These are phyloP conservation scores for Baronia brevicornis DNA, from an alignment of 2,888 invertebrate genomes.

Conservation along the genomic window DNA sequence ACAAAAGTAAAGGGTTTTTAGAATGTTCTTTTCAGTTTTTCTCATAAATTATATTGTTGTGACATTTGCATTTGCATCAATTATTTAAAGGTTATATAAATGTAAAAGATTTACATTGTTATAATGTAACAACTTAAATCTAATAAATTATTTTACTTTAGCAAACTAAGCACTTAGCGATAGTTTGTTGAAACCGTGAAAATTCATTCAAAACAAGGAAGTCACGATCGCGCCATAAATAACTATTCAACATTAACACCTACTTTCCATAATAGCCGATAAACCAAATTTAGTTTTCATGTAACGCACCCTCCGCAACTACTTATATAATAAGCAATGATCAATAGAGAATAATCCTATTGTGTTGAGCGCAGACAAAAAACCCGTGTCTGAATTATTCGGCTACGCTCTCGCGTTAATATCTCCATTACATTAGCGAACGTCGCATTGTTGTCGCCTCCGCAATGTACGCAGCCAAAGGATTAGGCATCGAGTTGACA, in stretches of 20 bases:
- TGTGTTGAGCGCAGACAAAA: constrained; percentile 67
- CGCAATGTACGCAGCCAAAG: constrained; percentile 37
- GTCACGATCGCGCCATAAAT: constrained; percentile 70
- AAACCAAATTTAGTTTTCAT: constrained; percentile 76
- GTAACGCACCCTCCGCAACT: constrained; percentile 68
- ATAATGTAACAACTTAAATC: too few relatives aligned
- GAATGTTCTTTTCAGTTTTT: too few relatives aligned
- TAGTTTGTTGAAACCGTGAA: constrained; percentile 31
- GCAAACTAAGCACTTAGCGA: constrained; percentile 11
- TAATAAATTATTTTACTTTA: too few relatives aligned
- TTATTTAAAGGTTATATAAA: too few relatives aligned
- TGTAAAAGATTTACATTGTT: too few relatives aligned
- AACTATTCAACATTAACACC: constrained; percentile 69
- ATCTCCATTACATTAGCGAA: constrained; percentile 70
- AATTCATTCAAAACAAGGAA: constrained; percentile 47
- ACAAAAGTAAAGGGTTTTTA: too few relatives aligned
- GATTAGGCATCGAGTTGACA: constrained; percentile 66
- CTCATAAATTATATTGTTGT: too few relatives aligned
- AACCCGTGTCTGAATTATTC: constrained; percentile 71
- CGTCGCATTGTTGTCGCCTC: constrained; percentile 44
- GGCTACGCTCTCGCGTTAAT: constrained; percentile 69
- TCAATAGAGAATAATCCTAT: constrained; percentile 75
- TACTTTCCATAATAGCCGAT: constrained; percentile 75
- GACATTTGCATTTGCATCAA: too few relatives aligned
- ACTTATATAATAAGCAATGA: constrained; percentile 75